Base-by-base conservation (phyloP, 1,140 invertebrate species). In the Drosophila elegans region DNA sequence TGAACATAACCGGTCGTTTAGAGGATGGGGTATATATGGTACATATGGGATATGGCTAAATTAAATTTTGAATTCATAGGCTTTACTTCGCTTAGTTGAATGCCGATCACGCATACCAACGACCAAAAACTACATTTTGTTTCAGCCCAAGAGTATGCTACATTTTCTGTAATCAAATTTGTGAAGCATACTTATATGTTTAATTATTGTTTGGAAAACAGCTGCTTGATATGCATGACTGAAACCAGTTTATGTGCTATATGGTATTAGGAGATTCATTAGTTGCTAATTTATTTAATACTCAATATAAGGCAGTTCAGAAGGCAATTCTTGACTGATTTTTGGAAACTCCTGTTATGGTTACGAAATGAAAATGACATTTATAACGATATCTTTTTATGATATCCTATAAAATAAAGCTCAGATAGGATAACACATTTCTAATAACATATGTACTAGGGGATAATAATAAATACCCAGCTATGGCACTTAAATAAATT, bases 111-210 rank as follows among this genome's bases (percentile, higher is more conserved):
- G 27, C n/a, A 42, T 59, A 63, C 36, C 53, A 32, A n/a, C 39
- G 11, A 10, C 4, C 25, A 21, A 21, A 21, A 21, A 21, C 16
- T 16, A 13, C 12, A 57, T 16, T 46, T 48, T 2, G 3, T 9
- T 1, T 0, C n/a, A 12, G 44, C 78, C 78, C 39, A 13, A 81
- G 73, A 77, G 78, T 81, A 81, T 81, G 78, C 79, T 38, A 60
- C 25, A 5, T 0, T n/a, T 63, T 53, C 12, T 48, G 9, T 5
- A 13, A 21, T 36, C 3, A 2, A 25, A 12, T 51, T n/a, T 7
- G 7, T 21, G 55, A 46, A 77, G 79, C 74, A 81, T 81, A 81
- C 79, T 82, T 82, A 39, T 48, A 21, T 27, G 36, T 41, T 29
- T 67, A 51, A 64, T 63, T 63, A 64, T 34, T 32, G 2, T 3